These are phyloP conservation scores for Dicyrtomina minuta DNA, from an alignment of 2,888 invertebrate species.

Conservation along the genomic window DNA sequence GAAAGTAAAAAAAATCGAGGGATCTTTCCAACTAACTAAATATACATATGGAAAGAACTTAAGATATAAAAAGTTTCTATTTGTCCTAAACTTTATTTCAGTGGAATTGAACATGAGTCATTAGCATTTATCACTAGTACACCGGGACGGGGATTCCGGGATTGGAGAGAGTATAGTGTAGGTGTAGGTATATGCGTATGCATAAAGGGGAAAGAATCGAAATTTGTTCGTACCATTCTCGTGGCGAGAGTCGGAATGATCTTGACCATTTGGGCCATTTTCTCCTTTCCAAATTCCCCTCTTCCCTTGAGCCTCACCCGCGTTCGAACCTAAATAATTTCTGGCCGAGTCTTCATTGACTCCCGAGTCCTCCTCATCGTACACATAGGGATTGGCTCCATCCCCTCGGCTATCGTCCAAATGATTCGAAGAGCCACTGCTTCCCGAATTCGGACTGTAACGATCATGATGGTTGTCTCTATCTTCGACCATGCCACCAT, in stretches of 20 bases:
- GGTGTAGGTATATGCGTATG: too few relatives aligned
- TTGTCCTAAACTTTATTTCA: too few relatives aligned
- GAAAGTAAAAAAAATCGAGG: too few relatives aligned
- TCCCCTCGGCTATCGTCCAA: slow-evolving; percentile 51
- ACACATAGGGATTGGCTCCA: slow-evolving; percentile 30
- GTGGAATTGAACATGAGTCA: slow-evolving; percentile 9
- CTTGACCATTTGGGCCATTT: slow-evolving; percentile 45
- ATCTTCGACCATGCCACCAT: slow-evolving; percentile 39
- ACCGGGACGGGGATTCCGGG: too few relatives aligned
- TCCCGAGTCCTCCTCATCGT: slow-evolving; percentile 39
- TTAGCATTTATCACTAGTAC: slow-evolving; percentile 9
- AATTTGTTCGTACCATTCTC: slow-evolving; percentile 47
- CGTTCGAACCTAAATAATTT: slow-evolving; percentile 41
- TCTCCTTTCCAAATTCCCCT: slow-evolving; percentile 52
- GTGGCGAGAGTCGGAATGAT: slow-evolving; percentile 48
- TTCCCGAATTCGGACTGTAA: slow-evolving; percentile 47
- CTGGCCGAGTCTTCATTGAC: slow-evolving; percentile 46
- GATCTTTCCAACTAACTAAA: too few relatives aligned
- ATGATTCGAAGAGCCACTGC: slow-evolving; percentile 47
- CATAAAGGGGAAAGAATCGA: not conserved
- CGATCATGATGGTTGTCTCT: slow-evolving; percentile 45
- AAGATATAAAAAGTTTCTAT: not conserved
- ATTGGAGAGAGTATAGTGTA: not conserved
- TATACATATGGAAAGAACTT: not conserved
- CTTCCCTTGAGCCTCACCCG: slow-evolving; percentile 49